Evolutionary conservation across 2,113 vertebrate species (phyloP).

Genomic region (Cinclus mexicanus): DNA sequence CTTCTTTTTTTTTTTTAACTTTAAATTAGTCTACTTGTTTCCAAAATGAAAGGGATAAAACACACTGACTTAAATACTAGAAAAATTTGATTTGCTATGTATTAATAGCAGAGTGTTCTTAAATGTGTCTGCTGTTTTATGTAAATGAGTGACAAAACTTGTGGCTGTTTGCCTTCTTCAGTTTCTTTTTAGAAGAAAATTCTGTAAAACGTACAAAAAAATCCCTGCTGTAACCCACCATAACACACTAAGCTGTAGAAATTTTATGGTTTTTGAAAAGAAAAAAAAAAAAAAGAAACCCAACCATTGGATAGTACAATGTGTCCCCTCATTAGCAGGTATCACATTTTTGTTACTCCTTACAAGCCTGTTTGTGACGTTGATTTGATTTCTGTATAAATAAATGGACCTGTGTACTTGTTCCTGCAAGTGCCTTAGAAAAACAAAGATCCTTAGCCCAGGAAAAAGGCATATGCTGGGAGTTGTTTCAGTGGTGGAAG

Average conservation of each 20-base stretch:
- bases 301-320: constrained; percentile 4
- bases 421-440: constrained; percentile 75
- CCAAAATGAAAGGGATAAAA: constrained; percentile 33
- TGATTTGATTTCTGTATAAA: neutral
- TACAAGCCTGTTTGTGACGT: neutral
- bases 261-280: neutral
- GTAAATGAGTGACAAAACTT: neutral
- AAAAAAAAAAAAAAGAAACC: neutral
- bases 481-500: neutral
- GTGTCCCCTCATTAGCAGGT: neutral
- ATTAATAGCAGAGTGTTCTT: neutral
- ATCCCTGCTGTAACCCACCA: neutral
- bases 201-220: neutral
- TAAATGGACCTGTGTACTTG: constrained; percentile 19
- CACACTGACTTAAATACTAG: neutral
- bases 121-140: neutral
- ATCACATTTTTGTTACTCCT: neutral
- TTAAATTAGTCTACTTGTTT: neutral
- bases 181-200: neutral
- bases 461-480: neutral
- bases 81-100: neutral
- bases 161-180: neutral
- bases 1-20: neutral
- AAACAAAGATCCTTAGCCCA: neutral
- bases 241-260: neutral